Conservation (phyloP, 2,113 vertebrate genomes). For the Nestor notabilis region DNA sequence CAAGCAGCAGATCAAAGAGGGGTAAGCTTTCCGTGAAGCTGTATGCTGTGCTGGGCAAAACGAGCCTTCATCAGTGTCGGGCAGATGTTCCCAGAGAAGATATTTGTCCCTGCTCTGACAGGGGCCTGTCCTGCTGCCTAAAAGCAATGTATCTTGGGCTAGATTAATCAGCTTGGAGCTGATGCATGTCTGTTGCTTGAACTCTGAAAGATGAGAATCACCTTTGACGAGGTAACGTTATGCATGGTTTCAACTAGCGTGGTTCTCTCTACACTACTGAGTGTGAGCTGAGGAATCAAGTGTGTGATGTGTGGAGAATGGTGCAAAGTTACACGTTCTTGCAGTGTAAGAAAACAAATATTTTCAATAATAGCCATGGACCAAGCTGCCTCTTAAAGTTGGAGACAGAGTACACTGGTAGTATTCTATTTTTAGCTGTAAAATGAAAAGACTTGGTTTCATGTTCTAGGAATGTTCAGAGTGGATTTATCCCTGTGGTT, state of each 20-base stretch:
- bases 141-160: neutral
- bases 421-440: neutral
- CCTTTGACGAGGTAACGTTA: rapidly evolving
- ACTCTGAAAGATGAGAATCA: neutral
- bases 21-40: neutral
- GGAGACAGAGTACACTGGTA: neutral
- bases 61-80: neutral
- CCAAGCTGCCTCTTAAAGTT: neutral
- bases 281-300: neutral
- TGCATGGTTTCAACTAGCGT: neutral
- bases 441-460: neutral
- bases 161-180: neutral
- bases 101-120: neutral
- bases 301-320: neutral
- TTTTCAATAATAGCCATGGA: neutral
- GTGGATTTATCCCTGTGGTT: neutral
- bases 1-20: neutral
- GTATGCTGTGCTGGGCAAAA: neutral
- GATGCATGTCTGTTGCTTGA: rapidly evolving
- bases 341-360: neutral
- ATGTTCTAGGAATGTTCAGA: neutral
- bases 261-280: neutral
- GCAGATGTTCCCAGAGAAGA: neutral
- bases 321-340: neutral
- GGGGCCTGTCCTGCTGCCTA: neutral